Evolutionary conservation across 2,888 invertebrate species (phyloP).

Genomic region (Trachelus stipa): DNA sequence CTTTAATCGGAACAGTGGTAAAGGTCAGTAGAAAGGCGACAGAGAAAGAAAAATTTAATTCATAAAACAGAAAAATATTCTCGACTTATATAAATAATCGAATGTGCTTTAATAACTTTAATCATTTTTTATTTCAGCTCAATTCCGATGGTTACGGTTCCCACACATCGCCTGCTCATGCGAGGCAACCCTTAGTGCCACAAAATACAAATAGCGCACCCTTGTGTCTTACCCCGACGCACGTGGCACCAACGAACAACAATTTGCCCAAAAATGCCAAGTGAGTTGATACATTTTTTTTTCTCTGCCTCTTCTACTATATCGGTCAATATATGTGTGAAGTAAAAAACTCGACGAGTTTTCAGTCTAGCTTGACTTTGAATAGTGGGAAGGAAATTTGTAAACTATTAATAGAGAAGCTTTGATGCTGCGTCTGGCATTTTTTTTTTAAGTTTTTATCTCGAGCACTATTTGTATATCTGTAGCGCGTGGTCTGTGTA

Average conservation of each 20-base stretch:
- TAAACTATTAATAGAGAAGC: background rate
- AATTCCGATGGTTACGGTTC: conserved; percentile 89
- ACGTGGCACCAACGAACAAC: conserved; percentile 69
- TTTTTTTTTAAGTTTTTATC: background rate
- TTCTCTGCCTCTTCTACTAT: conserved; percentile 17
- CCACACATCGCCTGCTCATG: conserved; percentile 84
- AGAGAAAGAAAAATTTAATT: background rate
- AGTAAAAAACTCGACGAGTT: conserved; percentile 22
- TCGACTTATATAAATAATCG: background rate
- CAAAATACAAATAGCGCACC: conserved; percentile 71
- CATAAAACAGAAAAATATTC: background rate
- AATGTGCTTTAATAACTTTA: background rate
- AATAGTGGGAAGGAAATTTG: background rate
- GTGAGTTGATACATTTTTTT: conserved; percentile 71
- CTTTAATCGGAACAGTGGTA: conserved; percentile 89
- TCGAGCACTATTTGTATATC: background rate
- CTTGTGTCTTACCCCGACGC: conserved; percentile 60
- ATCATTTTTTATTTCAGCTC: conserved; percentile 71
- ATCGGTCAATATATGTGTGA: conserved; percentile 23
- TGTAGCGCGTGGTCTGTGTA: background rate
- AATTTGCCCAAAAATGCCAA: conserved; percentile 87
- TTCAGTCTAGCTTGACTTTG: background rate
- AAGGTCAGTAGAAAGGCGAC: conserved; percentile 73
- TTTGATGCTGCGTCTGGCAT: background rate
- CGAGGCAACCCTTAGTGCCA: conserved; percentile 81